Evolutionary conservation across 2,797 vertebrate genomes (phyloP).

Genomic region (Mormyrus proboscirostris): DNA sequence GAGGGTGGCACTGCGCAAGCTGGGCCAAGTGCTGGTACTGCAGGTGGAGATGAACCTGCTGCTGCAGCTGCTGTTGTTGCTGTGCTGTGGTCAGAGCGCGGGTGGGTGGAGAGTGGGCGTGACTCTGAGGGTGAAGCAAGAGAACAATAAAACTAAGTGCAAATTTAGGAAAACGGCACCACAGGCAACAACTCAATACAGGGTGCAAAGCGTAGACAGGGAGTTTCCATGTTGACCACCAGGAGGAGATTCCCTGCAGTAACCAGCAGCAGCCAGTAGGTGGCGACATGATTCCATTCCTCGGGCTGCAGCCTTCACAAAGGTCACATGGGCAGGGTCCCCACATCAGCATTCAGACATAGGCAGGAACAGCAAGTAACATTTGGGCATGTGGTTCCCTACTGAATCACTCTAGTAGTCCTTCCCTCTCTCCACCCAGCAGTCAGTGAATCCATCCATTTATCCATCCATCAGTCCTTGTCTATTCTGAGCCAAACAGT

Average conservation of each 20-base stretch:
- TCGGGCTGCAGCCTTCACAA: constrained; percentile 31
- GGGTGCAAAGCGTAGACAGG: background rate
- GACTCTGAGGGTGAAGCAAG: background rate
- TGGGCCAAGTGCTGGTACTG: constrained; percentile 71
- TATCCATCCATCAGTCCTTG: background rate
- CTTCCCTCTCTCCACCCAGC: background rate
- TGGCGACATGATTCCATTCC: constrained; percentile 48
- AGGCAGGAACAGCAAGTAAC: constrained; percentile 55
- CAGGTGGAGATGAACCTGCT: background rate
- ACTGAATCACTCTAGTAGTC: background rate
- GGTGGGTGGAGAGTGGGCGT: constrained; percentile 43
- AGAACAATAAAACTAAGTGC: background rate
- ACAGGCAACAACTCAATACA: background rate
- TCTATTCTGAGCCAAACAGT: background rate
- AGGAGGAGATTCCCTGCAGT: background rate
- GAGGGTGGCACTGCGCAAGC: constrained; percentile 63
- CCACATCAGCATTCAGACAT: constrained; percentile 70
- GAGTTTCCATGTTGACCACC: background rate
- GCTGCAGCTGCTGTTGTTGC: constrained; percentile 54
- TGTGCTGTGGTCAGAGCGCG: constrained; percentile 57
- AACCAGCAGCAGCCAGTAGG: constrained; percentile 46
- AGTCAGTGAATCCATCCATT: background rate
- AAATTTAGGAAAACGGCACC: constrained; percentile 28
- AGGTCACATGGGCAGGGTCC: constrained; percentile 59
- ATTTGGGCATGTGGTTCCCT: constrained; percentile 47